Percentiles rank a stretch among this genome's conserved stretches.
Evolutionary conservation across 2,888 invertebrate species (phyloP).

Genomic region (Linyphia triangularis): DNA sequence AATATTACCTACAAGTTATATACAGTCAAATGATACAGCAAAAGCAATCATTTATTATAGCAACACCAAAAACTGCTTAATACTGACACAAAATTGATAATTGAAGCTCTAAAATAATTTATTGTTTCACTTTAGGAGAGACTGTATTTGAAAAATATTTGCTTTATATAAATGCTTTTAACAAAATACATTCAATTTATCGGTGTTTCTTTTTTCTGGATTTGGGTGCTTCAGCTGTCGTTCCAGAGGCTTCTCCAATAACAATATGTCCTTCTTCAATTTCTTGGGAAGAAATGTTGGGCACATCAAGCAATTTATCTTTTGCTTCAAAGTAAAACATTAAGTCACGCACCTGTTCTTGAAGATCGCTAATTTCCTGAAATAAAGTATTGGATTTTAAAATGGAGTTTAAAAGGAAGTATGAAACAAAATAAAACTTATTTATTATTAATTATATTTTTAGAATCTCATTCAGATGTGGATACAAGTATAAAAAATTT

Average conservation of each 20-base stretch:
- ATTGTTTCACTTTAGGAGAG: not conserved
- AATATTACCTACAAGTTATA: not conserved
- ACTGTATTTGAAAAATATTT: not conserved
- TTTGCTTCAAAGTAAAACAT: slow-evolving; percentile 98
- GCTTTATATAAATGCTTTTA: not conserved
- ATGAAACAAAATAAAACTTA: too few species aligned
- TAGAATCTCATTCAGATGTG: not conserved
- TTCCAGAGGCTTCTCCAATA: slow-evolving; percentile 65
- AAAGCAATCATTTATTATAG: not conserved
- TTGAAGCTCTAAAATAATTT: not conserved
- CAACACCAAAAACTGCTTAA: not conserved
- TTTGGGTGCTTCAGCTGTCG: slow-evolving; percentile 35
- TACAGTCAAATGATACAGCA: not conserved
- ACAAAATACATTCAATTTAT: not conserved
- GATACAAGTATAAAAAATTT: not conserved
- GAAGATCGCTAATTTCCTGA: slow-evolving; percentile 88
- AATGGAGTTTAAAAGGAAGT: too few species aligned
- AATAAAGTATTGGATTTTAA: slow-evolving; percentile 27
- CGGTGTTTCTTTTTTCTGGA: slow-evolving; percentile 64
- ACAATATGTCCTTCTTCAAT: slow-evolving; percentile 76
- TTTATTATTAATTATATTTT: not conserved
- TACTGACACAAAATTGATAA: not conserved
- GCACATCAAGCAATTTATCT: slow-evolving; percentile 80
- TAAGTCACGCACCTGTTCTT: slow-evolving; percentile 95
- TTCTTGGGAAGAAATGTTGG: slow-evolving; percentile 76